Percentiles rank a stretch among this genome's conserved stretches.
Evolutionary conservation across 1,140 invertebrate genomes (phyloP).

Genomic region (Monomorium pharaonis): DNA sequence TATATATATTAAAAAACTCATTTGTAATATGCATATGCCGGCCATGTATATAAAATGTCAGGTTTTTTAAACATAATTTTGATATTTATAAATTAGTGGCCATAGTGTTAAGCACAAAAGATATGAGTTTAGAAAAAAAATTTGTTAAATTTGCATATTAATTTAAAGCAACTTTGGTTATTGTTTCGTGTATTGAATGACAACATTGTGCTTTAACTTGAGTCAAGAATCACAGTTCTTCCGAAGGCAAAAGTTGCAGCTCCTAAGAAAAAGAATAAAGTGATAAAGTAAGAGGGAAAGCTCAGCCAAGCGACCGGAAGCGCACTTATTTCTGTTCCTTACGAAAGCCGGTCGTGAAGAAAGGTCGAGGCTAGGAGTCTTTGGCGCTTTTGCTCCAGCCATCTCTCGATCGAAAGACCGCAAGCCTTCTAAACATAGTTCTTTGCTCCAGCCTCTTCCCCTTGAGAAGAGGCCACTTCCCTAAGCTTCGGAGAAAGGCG

Average conservation of each 20-base stretch:
- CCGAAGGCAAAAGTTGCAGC: background rate
- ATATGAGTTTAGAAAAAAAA: background rate
- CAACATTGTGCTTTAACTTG: background rate
- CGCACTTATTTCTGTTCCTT: conserved; percentile 70
- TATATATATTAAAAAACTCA: background rate
- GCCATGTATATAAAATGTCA: conserved; percentile 13
- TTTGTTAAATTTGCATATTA: background rate
- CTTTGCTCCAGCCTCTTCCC: background rate
- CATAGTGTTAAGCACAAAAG: background rate
- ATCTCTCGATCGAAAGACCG: conserved; percentile 47
- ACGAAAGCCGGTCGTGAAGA: conserved; percentile 47
- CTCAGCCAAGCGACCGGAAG: conserved; percentile 59
- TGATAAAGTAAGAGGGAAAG: conserved; percentile 43
- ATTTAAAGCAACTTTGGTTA: background rate
- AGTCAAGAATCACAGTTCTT: background rate
- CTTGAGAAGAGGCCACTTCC: conserved; percentile 22
- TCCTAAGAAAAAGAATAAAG: conserved; percentile 1
- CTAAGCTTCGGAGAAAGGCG: conserved; percentile 20
- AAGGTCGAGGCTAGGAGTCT: conserved; percentile 20
- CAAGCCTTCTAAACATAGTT: conserved; percentile 55
- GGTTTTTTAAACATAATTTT: background rate
- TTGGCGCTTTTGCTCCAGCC: conserved; percentile 38
- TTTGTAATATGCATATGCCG: background rate
- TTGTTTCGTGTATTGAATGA: background rate
- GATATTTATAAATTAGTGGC: background rate